Evolutionary conservation across 2,888 invertebrate genomes (phyloP).

Genomic region (Drosophila mimetica): DNA sequence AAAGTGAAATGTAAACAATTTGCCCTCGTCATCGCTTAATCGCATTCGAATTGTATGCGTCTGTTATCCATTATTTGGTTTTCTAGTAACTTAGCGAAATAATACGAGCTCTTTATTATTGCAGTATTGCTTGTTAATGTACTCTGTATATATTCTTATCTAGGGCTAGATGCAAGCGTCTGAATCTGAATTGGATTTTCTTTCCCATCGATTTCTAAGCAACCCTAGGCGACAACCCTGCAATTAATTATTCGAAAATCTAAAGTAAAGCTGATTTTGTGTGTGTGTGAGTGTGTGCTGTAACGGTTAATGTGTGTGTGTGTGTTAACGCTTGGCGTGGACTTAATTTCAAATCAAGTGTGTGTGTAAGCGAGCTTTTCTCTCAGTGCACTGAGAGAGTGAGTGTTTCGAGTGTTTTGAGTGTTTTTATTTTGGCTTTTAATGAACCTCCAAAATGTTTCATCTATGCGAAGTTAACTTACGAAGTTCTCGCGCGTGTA

Average conservation of each 20-base stretch:
- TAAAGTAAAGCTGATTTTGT: constrained; percentile 40
- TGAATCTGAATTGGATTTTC: constrained; percentile 28
- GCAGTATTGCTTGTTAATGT: constrained; percentile 35
- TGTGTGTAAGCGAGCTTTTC: constrained; percentile 3
- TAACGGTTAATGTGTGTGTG: neutral
- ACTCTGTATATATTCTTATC: constrained; percentile 25
- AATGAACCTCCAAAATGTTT: constrained; percentile 20
- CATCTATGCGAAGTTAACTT: constrained; percentile 33
- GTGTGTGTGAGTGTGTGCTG: neutral
- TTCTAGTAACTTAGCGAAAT: constrained; percentile 40
- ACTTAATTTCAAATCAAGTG: constrained; percentile 41
- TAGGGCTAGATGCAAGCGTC: constrained; percentile 37
- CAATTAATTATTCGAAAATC: constrained; percentile 36
- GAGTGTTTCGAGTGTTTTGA: neutral
- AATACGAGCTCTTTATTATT: constrained; percentile 29
- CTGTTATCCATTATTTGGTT: constrained; percentile 34
- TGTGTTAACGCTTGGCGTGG: constrained; percentile 39
- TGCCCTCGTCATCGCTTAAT: constrained; percentile 15
- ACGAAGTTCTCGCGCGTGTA: constrained; percentile 43
- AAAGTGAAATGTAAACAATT: constrained; percentile 48
- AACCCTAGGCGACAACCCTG: constrained; percentile 36
- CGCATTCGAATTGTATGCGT: constrained; percentile 22
- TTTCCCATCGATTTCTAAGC: constrained; percentile 28
- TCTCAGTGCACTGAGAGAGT: constrained; percentile 4
- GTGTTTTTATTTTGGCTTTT: constrained; percentile 1